Conservation (phyloP, 2,888 invertebrate genomes). For the Taenaris catops region DNA sequence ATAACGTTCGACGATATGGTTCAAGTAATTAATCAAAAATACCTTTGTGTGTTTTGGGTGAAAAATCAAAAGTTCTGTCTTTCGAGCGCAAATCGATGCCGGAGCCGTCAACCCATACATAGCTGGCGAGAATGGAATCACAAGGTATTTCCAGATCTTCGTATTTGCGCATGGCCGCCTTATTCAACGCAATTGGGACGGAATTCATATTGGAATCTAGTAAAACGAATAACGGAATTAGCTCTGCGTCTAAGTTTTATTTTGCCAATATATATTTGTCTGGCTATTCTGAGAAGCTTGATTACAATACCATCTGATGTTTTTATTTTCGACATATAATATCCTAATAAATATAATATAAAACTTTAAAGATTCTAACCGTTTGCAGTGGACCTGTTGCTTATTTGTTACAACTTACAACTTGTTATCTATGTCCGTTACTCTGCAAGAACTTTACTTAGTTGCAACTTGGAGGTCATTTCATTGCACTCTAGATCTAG, state of each 20-base stretch:
- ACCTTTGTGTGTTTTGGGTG: slow-evolving; percentile 79
- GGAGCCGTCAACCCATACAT: slow-evolving; percentile 89
- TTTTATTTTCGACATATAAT: too few species aligned
- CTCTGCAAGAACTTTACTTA: too few species aligned
- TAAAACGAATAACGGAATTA: slow-evolving; percentile 4
- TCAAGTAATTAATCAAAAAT: too few species aligned
- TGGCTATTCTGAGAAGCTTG: background rate
- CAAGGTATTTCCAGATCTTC: slow-evolving; percentile 81
- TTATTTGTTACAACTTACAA: too few species aligned
- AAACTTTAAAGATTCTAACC: too few species aligned
- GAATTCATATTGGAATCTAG: slow-evolving; percentile 48
- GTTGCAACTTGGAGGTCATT: too few species aligned
- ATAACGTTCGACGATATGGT: background rate
- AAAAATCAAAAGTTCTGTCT: slow-evolving; percentile 83
- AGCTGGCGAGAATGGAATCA: slow-evolving; percentile 80
- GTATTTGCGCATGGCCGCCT: slow-evolving; percentile 75
- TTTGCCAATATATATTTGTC: background rate
- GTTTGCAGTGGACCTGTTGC: too few species aligned
- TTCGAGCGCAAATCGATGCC: slow-evolving; percentile 85
- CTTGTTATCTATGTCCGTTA: too few species aligned
- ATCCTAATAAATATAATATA: too few species aligned
- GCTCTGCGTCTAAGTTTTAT: background rate
- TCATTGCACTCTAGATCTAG: background rate
- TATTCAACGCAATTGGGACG: slow-evolving; percentile 57
- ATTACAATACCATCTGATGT: too few species aligned